These are phyloP conservation scores for Apostichopus leukothele DNA, from an alignment of 53 echinoderm and acorn worm species.

Conservation along the genomic window DNA sequence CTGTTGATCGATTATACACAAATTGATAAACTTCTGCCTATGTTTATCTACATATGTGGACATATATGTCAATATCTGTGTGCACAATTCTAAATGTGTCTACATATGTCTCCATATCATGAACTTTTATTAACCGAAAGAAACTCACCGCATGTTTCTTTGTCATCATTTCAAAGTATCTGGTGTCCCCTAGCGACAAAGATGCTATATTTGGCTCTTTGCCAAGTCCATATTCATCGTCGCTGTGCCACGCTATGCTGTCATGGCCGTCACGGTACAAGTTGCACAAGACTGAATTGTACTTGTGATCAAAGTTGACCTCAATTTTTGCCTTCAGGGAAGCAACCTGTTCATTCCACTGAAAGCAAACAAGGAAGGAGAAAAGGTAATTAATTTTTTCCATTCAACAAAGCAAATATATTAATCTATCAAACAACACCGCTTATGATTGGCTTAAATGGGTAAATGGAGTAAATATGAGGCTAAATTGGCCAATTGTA, in stretches of 20 bases:
- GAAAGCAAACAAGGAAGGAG: not conserved
- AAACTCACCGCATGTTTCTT: constrained; percentile 28
- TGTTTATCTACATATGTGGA: too few species aligned
- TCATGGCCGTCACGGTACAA: constrained; percentile 76
- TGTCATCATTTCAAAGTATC: constrained; percentile 87
- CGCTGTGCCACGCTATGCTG: constrained; percentile 92
- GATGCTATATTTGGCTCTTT: constrained; percentile 84
- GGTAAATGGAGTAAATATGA: too few species aligned
- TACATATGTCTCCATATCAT: too few species aligned
- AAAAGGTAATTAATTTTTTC: not conserved
- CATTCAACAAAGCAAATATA: too few species aligned
- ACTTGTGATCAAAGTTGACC: constrained; percentile 47
- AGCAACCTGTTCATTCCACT: constrained; percentile 54
- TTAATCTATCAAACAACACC: too few species aligned
- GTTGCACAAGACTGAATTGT: constrained; percentile 85
- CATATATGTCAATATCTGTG: too few species aligned
- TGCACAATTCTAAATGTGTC: too few species aligned
- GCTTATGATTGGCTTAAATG: too few species aligned
- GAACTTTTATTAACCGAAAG: too few species aligned
- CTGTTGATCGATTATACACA: too few species aligned
- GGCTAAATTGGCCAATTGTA: too few species aligned
- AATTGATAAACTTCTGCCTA: too few species aligned
- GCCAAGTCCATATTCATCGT: constrained; percentile 82
- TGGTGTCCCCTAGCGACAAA: constrained; percentile 78
- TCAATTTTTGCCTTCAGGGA: constrained; percentile 50